Conservation (phyloP, 2,888 invertebrate species). For the Actias luna region DNA sequence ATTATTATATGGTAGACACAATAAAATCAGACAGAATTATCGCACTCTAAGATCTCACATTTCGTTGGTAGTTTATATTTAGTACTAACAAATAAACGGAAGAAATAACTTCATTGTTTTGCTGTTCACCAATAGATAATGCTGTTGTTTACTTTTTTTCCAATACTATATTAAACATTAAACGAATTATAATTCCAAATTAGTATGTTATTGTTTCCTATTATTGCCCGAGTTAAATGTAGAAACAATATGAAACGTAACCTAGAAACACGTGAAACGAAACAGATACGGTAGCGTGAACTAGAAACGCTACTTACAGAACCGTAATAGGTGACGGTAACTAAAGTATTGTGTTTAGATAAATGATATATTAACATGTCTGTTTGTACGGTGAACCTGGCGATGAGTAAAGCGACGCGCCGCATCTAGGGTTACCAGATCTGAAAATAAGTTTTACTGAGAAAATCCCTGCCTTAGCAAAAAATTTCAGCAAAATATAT, state of each 20-base stretch:
- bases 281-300: constrained; percentile 5
- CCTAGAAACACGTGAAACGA: neutral
- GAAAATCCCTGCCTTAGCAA: no score
- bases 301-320: constrained; percentile 13
- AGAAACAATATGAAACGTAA: neutral
- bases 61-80: neutral
- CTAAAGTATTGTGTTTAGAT: constrained; percentile 24
- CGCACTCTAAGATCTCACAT: no score
- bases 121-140: neutral
- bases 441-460: no score
- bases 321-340: constrained; percentile 36
- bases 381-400: neutral
- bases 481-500: no score
- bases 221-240: neutral
- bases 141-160: neutral
- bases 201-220: neutral
- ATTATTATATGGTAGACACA: no score
- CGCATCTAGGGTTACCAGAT: constrained; percentile 32
- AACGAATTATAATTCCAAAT: neutral
- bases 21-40: no score
- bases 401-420: neutral
- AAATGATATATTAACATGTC: neutral
- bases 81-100: neutral
- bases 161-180: neutral
- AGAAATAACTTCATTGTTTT: neutral